Conservation (phyloP, 1,140 invertebrate genomes). For the Cylas formicarius region DNA sequence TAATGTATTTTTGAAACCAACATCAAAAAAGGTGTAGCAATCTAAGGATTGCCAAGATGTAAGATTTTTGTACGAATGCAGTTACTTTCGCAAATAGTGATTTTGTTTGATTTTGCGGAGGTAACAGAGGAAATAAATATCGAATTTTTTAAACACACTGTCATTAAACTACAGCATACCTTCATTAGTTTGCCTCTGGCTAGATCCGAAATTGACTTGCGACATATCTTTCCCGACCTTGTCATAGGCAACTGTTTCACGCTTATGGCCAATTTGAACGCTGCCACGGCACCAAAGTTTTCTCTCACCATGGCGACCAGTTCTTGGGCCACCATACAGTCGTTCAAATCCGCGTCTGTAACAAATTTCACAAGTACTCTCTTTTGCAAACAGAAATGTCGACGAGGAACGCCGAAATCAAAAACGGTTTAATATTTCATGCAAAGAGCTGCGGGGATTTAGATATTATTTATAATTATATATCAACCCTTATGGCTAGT, state of each 20-base stretch:
- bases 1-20: too few relatives aligned
- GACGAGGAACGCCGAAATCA: too few relatives aligned
- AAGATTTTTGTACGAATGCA: too few relatives aligned
- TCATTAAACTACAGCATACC: constrained; percentile 11
- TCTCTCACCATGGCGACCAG: constrained; percentile 66
- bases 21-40: too few relatives aligned
- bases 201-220: constrained; percentile 28
- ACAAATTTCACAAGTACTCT: too few relatives aligned
- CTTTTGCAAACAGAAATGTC: too few relatives aligned
- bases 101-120: not conserved
- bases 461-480: too few relatives aligned
- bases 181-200: constrained; percentile 27
- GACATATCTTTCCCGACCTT: constrained; percentile 31
- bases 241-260: constrained; percentile 66
- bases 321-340: constrained; percentile 56
- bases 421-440: too few relatives aligned
- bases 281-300: constrained; percentile 81
- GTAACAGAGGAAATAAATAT: constrained; percentile 1
- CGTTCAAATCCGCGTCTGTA: constrained; percentile 48
- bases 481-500: too few relatives aligned
- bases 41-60: too few relatives aligned
- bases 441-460: too few relatives aligned
- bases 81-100: too few relatives aligned
- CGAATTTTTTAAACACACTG: not conserved
- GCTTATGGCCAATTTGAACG: constrained; percentile 68